Evolutionary conservation across 2,797 vertebrate species (phyloP).

Genomic region (Pseudochirops corinnae): DNA sequence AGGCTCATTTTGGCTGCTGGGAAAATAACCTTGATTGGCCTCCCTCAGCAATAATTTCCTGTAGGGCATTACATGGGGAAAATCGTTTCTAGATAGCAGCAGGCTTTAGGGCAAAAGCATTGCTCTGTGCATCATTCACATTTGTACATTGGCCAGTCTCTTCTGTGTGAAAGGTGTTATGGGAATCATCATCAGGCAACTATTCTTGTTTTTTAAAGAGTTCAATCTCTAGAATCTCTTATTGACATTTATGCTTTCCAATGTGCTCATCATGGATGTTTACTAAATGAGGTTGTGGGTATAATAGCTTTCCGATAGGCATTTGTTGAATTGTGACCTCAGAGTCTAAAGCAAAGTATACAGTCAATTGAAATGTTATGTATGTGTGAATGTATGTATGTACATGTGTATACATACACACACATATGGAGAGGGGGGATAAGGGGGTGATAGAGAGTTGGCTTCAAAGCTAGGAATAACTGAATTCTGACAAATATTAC

Average conservation of each 20-base stretch:
- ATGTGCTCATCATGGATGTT: conserved; percentile 33
- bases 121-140: not conserved
- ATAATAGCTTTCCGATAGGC: not conserved
- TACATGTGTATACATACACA: not conserved
- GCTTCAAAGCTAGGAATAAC: not conserved
- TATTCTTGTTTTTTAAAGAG: not conserved
- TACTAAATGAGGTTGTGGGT: not conserved
- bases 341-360: not conserved
- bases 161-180: not conserved
- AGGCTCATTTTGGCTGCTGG: not conserved
- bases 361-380: not conserved
- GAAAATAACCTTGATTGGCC: not conserved
- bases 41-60: not conserved
- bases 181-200: not conserved
- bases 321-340: conserved; percentile 2
- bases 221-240: conserved; percentile 36
- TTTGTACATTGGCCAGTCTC: not conserved
- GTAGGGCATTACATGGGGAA: not conserved
- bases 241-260: conserved; percentile 48
- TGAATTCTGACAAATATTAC: not conserved
- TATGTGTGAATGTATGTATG: not conserved
- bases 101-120: not conserved
- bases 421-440: too few species aligned
- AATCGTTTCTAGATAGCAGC: not conserved
- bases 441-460: not conserved